Conservation (phyloP, 2,888 invertebrate species). For the Amphimallon solstitiale region DNA sequence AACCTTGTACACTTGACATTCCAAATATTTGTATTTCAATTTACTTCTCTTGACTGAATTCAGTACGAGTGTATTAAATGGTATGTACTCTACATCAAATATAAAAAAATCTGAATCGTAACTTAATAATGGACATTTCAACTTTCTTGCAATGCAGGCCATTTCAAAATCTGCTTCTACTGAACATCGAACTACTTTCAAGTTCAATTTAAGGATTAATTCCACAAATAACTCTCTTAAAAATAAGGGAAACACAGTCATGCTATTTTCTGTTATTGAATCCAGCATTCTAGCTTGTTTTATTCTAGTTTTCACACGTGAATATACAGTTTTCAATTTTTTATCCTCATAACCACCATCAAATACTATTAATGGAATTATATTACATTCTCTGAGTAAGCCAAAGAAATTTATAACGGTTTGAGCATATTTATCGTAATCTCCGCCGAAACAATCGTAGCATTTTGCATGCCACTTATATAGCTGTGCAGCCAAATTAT, state of each 20-base stretch:
- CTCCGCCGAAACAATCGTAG: conserved; percentile 83
- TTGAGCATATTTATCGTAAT: conserved; percentile 81
- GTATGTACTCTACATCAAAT: conserved; percentile 84
- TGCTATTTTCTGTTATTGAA: conserved; percentile 66
- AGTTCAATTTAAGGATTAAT: conserved; percentile 71
- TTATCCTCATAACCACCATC: conserved; percentile 82
- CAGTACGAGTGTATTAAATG: conserved; percentile 74
- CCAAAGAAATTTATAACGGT: conserved; percentile 75
- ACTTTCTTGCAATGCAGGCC: conserved; percentile 79
- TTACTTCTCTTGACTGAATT: conserved; percentile 52
- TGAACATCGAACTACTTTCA: conserved; percentile 78
- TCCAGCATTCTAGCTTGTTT: conserved; percentile 68
- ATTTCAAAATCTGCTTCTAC: conserved; percentile 93
- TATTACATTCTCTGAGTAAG: conserved; percentile 74
- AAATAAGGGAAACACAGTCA: conserved; percentile 79
- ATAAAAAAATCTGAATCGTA: conserved; percentile 96
- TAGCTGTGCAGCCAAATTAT: conserved; percentile 77
- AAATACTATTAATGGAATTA: conserved; percentile 78
- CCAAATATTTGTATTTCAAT: conserved; percentile 62
- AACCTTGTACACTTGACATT: conserved; percentile 78
- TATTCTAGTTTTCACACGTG: conserved; percentile 70
- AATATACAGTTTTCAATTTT: conserved; percentile 75
- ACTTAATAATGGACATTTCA: conserved; percentile 88
- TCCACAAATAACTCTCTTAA: conserved; percentile 79
- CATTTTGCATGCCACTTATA: conserved; percentile 71